A percentile compares a stretch with the other conserved stretches of the same genome.
Conservation (phyloP, 2,888 invertebrate species). For the Limnephilus marmoratus region DNA sequence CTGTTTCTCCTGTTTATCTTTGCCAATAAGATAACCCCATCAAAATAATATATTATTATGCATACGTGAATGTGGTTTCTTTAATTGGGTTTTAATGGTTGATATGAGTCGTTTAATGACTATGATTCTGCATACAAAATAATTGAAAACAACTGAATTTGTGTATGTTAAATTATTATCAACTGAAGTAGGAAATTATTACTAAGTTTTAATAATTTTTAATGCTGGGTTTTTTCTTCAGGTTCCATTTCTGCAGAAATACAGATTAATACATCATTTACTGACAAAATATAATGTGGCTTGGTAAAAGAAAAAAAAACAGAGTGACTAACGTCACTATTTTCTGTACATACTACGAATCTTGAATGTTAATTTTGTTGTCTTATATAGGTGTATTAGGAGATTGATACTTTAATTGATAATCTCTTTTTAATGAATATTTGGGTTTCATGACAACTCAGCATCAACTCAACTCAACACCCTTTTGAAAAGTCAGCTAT, state of each 20-base stretch:
- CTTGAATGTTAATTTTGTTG: too few species aligned
- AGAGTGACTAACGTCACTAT: too few species aligned
- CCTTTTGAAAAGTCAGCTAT: too few species aligned
- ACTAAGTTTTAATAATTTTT: not conserved
- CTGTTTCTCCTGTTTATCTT: not conserved
- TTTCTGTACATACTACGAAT: too few species aligned
- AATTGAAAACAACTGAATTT: not conserved
- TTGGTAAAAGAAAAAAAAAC: too few species aligned
- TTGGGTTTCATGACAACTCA: too few species aligned
- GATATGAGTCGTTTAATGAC: not conserved
- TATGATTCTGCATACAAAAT: not conserved
- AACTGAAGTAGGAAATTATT: not conserved
- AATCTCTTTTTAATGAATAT: too few species aligned
- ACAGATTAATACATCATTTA: not conserved
- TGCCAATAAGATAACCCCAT: constrained; percentile 12
- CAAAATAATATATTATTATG: not conserved
- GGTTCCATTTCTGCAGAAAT: not conserved
- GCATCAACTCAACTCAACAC: too few species aligned
- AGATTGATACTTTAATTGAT: too few species aligned
- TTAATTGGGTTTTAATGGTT: not conserved
- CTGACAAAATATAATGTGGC: too few species aligned
- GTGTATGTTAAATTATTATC: not conserved
- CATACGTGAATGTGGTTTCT: not conserved
- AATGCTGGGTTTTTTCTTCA: not conserved
- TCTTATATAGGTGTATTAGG: too few species aligned